Percentiles rank a stretch among this genome's conserved stretches.
phyloP scores from a whole-genome alignment of 2,797 vertebrate genomes.

The Telmatherina bonti region DNA sequence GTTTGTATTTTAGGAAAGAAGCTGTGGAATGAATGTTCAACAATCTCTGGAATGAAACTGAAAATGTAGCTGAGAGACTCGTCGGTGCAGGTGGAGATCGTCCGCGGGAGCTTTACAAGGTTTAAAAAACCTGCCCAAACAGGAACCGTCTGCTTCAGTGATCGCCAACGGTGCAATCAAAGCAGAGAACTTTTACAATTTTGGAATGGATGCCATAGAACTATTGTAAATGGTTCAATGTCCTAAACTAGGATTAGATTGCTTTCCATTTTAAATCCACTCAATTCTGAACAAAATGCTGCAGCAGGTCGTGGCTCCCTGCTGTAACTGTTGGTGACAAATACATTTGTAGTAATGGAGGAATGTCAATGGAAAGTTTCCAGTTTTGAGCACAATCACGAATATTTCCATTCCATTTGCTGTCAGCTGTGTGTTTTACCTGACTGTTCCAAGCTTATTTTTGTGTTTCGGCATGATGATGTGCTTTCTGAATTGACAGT shows the following conservation, averaged over 20 bases:
- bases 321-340: background rate
- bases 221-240: background rate
- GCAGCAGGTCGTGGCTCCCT: background rate
- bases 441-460: background rate
- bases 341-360: background rate
- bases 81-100: constrained; percentile 3
- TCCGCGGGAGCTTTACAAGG: background rate
- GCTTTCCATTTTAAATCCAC: constrained; percentile 16
- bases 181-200: constrained; percentile 22
- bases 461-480: background rate
- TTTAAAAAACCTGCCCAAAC: background rate
- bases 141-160: constrained; percentile 3
- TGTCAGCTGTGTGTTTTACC: background rate
- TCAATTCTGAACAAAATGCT: constrained; percentile 2
- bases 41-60: constrained; percentile 14
- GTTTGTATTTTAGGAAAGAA: constrained; percentile 52
- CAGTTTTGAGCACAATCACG: background rate
- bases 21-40: constrained; percentile 52
- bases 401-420: background rate
- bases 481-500: constrained; percentile 29
- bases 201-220: constrained; percentile 3
- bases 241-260: constrained; percentile 15
- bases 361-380: background rate
- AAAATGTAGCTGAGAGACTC: constrained; percentile 20
- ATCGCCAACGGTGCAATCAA: constrained; percentile 27